Conservation (phyloP, 2,113 vertebrate genomes). For the Danionella cerebrum region DNA sequence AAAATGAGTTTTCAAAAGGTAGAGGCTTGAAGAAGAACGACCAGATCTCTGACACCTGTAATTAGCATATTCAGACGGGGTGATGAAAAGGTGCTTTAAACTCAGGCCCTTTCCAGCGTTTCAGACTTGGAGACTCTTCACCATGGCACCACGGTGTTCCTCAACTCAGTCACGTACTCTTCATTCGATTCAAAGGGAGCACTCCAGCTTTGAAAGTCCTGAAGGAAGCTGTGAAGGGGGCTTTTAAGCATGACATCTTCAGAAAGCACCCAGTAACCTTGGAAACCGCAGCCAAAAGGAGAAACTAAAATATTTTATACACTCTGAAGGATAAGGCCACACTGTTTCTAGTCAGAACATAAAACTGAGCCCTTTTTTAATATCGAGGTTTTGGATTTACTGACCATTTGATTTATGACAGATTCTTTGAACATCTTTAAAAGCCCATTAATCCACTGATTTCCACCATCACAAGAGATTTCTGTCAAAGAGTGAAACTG, state of each 20-base stretch:
- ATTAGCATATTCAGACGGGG: background rate
- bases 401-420: background rate
- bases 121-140: background rate
- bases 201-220: slow-evolving; percentile 1
- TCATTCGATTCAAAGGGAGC: background rate
- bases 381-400: background rate
- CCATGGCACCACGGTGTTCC: background rate
- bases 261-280: background rate
- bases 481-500: background rate
- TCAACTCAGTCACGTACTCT: background rate
- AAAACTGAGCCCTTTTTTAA: background rate
- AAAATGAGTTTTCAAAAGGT: too few species aligned
- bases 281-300: background rate
- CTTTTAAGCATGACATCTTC: background rate
- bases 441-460: too few species aligned
- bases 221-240: background rate
- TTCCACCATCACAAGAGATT: too few species aligned
- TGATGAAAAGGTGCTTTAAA: background rate
- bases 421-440: too few species aligned
- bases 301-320: background rate
- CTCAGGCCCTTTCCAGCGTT: background rate
- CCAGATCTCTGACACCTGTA: too few species aligned
- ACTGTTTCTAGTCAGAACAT: background rate
- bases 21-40: too few species aligned
- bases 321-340: background rate